Base-by-base conservation (phyloP, 1,140 invertebrate genomes). In the Lordiphosa mommai region DNA sequence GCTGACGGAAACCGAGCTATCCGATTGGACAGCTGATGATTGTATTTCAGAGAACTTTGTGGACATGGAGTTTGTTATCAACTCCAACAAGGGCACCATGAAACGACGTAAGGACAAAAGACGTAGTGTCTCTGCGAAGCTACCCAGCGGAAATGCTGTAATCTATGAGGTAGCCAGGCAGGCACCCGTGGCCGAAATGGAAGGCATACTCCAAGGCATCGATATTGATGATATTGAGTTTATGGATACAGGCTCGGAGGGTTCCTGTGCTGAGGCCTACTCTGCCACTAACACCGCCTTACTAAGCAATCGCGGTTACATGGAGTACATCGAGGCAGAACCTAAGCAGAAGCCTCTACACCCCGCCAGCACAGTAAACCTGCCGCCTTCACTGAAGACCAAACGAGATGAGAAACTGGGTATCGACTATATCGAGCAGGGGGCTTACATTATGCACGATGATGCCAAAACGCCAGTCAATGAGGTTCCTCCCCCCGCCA, bases 1-100 rank as follows among this genome's bases (percentile, higher is more conserved):
- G 1, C 89, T 95, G 7, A 95, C 95, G 0, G 95, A 96, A 88
- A 95, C 95, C 0, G 95, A 96, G 82, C 89, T 96, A 7, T 96
- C 95, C 0, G 95, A 96, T 87, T 96, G 95, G 95, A 94, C 94
- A 0, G 91, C 93, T 1, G 95, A 96, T 64, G 93, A 93, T 61
- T 93, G 92, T 12, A 93, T 94, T 1, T 92, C 94, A 2, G 94
- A 95, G 57, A 93, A 94, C 73, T 91, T 94, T 41, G 92, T 92
- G 17, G 93, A 94, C 52, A 91, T 92, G 32, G 92, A 93, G 37
- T 92, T 93, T 44, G 90, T 91, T 17, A 89, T 93, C 0, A 91
- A 93, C 68, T 90, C 91, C 0, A 90, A 91, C 41, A 90, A 90
- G 56, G 88, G 91, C n/a, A 90, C 88, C 3, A 91, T 90, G 5